phyloP scores from a whole-genome alignment of 2,888 invertebrate species.

The Drosophila yooni region DNA sequence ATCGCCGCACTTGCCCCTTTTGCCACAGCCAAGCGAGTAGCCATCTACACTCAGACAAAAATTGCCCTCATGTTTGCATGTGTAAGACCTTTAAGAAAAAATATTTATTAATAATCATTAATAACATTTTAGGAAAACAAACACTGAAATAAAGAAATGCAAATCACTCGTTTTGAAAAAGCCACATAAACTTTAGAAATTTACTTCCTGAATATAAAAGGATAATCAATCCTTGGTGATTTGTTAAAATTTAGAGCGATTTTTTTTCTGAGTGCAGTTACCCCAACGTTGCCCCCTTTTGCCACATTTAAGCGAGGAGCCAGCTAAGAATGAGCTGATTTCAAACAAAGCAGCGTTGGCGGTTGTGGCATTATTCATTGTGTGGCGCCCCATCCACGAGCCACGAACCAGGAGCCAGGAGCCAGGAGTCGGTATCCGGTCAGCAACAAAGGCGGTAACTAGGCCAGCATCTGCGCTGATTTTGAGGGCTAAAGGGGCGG shows the following conservation, averaged over 20 bases:
- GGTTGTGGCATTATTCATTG: constrained; percentile 64
- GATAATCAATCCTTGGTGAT: background rate
- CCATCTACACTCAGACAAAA: constrained; percentile 31
- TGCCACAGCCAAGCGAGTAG: constrained; percentile 22
- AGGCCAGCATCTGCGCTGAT: constrained; percentile 74
- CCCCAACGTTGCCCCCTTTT: constrained; percentile 30
- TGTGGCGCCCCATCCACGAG: constrained; percentile 27
- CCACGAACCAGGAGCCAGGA: background rate
- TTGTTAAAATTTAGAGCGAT: background rate
- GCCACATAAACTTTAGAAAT: background rate
- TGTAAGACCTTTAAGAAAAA: background rate
- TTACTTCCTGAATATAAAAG: background rate
- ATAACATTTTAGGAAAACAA: background rate
- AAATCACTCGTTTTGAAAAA: background rate
- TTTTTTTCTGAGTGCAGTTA: background rate
- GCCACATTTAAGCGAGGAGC: constrained; percentile 32
- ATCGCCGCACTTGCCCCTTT: constrained; percentile 29
- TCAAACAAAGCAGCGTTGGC: constrained; percentile 66
- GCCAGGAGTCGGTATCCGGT: constrained; percentile 50
- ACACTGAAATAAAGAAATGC: background rate
- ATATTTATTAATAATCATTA: background rate
- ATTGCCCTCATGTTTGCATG: background rate
- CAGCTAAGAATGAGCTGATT: constrained; percentile 75
- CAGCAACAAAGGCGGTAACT: constrained; percentile 72
- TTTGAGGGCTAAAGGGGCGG: constrained; percentile 19